phyloP scores from a whole-genome alignment of 1,140 invertebrate species.

The Drusus annulatus region DNA sequence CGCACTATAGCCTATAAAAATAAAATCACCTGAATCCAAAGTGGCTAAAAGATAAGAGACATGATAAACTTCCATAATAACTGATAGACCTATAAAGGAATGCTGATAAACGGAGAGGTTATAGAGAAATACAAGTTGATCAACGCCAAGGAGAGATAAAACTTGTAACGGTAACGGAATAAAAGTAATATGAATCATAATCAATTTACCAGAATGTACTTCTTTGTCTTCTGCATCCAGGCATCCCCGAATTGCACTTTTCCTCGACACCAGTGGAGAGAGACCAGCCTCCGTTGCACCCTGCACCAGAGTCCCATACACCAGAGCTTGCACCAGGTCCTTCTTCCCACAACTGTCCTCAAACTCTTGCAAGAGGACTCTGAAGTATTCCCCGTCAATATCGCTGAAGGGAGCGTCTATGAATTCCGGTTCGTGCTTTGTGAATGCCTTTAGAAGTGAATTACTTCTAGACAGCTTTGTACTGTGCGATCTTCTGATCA shows the following conservation, averaged over 20 bases:
- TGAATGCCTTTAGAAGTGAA: slow-evolving; percentile 66
- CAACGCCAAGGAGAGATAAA: too few species aligned
- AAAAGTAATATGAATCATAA: slow-evolving; percentile 11
- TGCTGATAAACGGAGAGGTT: too few species aligned
- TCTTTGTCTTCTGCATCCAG: slow-evolving; percentile 74
- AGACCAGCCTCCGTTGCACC: slow-evolving; percentile 43
- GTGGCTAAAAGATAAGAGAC: too few species aligned
- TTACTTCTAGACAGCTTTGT: slow-evolving; percentile 80
- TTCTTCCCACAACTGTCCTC: slow-evolving; percentile 65
- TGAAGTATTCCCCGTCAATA: slow-evolving; percentile 64
- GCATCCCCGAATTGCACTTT: slow-evolving; percentile 70
- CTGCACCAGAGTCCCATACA: slow-evolving; percentile 50
- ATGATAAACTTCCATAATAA: too few species aligned
- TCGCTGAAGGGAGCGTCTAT: slow-evolving; percentile 62
- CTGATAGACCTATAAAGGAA: too few species aligned
- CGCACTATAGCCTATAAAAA: too few species aligned
- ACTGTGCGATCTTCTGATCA: slow-evolving; percentile 79
- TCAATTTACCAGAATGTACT: slow-evolving; percentile 78
- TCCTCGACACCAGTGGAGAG: slow-evolving; percentile 66
- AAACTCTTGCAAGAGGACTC: slow-evolving; percentile 62
- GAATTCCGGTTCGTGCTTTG: slow-evolving; percentile 58
- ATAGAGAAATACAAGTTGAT: too few species aligned
- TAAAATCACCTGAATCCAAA: too few species aligned
- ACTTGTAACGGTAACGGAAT: neutral
- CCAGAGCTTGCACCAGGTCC: slow-evolving; percentile 61